These are phyloP conservation scores for Nephrotoma guestfalica DNA, from an alignment of 2,888 invertebrate species.

Conservation along the genomic window DNA sequence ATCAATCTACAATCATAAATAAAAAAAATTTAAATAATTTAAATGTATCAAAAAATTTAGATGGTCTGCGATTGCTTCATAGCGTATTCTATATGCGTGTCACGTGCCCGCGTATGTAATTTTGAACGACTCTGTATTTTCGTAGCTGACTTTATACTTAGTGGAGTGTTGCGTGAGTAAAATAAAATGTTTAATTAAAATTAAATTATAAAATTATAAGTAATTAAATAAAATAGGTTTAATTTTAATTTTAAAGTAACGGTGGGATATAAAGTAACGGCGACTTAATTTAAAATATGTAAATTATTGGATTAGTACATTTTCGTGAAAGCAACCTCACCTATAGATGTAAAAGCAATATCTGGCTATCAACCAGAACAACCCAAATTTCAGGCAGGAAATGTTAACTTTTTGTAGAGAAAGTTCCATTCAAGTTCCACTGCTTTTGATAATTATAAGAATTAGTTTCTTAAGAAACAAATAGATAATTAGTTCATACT, in stretches of 20 bases:
- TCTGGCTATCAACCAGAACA: too few relatives aligned
- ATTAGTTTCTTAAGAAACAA: too few relatives aligned
- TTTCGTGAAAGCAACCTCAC: too few relatives aligned
- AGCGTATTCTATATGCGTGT: neutral
- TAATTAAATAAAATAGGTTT: slow-evolving; percentile 2
- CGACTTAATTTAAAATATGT: neutral
- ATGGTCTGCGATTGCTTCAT: neutral
- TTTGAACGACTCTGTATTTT: neutral
- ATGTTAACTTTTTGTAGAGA: too few relatives aligned
- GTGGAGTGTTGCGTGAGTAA: slow-evolving; percentile 4
- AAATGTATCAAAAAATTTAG: slow-evolving; percentile 14
- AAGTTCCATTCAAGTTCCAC: too few relatives aligned
- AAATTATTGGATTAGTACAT: too few relatives aligned
- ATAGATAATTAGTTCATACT: too few relatives aligned
- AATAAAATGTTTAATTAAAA: slow-evolving; percentile 11
- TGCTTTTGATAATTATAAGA: too few relatives aligned
- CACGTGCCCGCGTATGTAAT: neutral
- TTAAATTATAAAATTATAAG: slow-evolving; percentile 7
- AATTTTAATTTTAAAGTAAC: neutral
- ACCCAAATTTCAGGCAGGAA: too few relatives aligned
- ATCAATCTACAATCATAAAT: slow-evolving; percentile 66
- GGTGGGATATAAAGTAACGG: slow-evolving; percentile 13
- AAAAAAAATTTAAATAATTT: slow-evolving; percentile 9
- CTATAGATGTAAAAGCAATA: too few relatives aligned
- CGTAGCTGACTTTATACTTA: too few relatives aligned